Conservation (phyloP, 1,140 invertebrate genomes). For the Heliconius eleuchia region DNA sequence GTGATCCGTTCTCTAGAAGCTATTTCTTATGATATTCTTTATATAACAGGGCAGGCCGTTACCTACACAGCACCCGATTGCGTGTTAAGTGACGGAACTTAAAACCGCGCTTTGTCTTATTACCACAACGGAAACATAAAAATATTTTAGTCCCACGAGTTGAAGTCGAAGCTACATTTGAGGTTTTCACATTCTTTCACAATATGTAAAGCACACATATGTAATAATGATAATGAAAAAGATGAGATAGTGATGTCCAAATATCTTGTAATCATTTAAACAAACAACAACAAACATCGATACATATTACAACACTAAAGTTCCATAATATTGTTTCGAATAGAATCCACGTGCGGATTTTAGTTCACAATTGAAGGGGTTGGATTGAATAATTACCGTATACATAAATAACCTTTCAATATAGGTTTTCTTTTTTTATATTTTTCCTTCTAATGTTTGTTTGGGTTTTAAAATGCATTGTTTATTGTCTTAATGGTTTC, state of each 20-base stretch:
- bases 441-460: neutral
- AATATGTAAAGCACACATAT: neutral
- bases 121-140: no score
- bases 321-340: conserved; percentile 37
- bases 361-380: conserved; percentile 37
- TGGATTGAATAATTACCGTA: conserved; percentile 40
- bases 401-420: conserved; percentile 18
- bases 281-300: conserved; percentile 8
- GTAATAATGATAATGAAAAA: no score
- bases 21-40: no score
- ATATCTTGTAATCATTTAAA: neutral
- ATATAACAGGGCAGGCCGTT: no score
- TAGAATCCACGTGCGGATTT: conserved; percentile 36
- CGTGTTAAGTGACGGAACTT: no score
- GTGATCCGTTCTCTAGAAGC: no score
- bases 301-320: conserved; percentile 24
- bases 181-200: no score
- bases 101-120: no score
- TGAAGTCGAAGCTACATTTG: no score
- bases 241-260: neutral
- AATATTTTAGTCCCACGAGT: no score
- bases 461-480: neutral
- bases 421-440: neutral
- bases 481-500: neutral
- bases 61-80: no score